Evolutionary conservation across 2,113 vertebrate species (phyloP).

Genomic region (Phyllostomus discolor): DNA sequence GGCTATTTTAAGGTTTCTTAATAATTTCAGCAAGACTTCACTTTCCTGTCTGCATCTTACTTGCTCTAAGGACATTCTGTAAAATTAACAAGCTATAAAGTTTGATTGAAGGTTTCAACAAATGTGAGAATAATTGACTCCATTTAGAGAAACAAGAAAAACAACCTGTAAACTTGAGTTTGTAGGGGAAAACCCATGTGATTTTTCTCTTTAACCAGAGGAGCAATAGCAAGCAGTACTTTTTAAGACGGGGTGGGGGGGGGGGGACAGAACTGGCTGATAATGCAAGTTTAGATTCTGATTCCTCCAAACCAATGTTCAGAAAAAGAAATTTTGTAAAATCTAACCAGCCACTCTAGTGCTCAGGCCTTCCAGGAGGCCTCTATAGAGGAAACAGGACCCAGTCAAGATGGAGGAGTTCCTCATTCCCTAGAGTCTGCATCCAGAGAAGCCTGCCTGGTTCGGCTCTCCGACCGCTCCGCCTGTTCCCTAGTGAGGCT

Average conservation of each 20-base stretch:
- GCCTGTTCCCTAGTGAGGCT: background rate
- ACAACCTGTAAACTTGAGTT: conserved; percentile 74
- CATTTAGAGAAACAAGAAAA: conserved; percentile 75
- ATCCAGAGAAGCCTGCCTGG: background rate
- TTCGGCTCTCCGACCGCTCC: background rate
- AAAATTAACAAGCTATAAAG: conserved; percentile 85
- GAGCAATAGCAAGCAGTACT: conserved; percentile 49
- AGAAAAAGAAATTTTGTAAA: conserved; percentile 39
- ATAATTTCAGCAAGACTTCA: conserved; percentile 75
- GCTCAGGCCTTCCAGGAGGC: background rate
- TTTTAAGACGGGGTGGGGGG: background rate
- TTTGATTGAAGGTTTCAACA: conserved; percentile 80
- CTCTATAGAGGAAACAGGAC: conserved; percentile 2
- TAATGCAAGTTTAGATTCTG: conserved; percentile 39
- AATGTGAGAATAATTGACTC: conserved; percentile 78
- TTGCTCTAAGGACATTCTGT: conserved; percentile 82
- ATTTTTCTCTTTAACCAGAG: conserved; percentile 58
- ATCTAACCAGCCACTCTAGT: background rate
- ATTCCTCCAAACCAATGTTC: conserved; percentile 26
- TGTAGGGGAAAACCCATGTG: conserved; percentile 46
- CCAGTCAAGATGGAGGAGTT: background rate
- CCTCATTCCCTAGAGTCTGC: background rate
- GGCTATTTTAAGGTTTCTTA: conserved; percentile 74
- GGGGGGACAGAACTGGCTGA: background rate
- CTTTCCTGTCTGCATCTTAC: conserved; percentile 80